These are phyloP conservation scores for Misgurnus mizolepis DNA, from an alignment of 2,113 vertebrate species.

Conservation along the genomic window DNA sequence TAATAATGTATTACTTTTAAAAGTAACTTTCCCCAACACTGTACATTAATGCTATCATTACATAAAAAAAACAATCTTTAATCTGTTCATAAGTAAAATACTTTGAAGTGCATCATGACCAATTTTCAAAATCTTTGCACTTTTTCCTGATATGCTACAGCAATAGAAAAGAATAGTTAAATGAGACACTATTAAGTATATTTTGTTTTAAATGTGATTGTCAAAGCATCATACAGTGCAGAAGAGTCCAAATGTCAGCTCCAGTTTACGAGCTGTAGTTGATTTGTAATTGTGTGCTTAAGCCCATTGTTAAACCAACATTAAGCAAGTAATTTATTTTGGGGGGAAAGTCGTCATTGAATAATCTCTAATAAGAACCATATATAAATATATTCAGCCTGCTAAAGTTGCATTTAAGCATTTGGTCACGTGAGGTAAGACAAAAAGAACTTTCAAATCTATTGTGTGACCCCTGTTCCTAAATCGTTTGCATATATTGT, in stretches of 20 bases:
- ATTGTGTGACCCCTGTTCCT: neutral
- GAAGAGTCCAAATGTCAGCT: neutral
- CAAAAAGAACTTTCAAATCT: neutral
- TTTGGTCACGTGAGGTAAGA: neutral
- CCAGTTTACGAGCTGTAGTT: neutral
- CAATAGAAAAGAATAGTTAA: neutral
- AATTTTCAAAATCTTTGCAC: no score
- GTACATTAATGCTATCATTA: no score
- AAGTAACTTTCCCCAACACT: no score
- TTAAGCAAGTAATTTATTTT: neutral
- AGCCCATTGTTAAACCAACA: conserved; percentile 37
- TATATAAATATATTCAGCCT: neutral
- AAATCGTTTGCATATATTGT: conserved; percentile 43
- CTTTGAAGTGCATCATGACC: no score
- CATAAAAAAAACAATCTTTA: no score
- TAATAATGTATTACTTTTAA: no score
- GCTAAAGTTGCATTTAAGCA: neutral
- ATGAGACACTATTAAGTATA: neutral
- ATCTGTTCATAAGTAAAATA: no score
- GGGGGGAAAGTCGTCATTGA: neutral
- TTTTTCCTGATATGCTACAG: no score
- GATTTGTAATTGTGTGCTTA: conserved; percentile 11
- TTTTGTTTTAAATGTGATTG: neutral
- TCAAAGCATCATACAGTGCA: neutral
- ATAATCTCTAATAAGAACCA: neutral